phyloP scores from a whole-genome alignment of 2,888 invertebrate genomes.

The Eurytoma californica region DNA sequence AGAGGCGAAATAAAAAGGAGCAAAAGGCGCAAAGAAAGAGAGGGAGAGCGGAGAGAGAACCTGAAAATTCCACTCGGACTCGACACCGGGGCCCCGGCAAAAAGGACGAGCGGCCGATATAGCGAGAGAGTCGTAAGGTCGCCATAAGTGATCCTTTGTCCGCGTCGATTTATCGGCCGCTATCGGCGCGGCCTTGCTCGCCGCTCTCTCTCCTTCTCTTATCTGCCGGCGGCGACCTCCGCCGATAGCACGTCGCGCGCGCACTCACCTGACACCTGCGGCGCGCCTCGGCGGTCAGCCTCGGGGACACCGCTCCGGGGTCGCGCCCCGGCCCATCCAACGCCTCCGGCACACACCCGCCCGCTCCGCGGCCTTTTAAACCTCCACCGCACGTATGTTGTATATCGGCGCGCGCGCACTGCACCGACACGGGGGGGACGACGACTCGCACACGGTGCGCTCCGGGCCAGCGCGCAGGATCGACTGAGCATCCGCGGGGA shows the following conservation, averaged over 20 bases:
- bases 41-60: no score
- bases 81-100: no score
- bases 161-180: background rate
- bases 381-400: background rate
- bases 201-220: background rate
- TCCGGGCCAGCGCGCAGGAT: slow-evolving; percentile 46
- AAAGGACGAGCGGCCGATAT: no score
- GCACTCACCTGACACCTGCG: slow-evolving; percentile 51
- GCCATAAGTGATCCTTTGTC: no score
- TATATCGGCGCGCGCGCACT: no score
- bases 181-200: slow-evolving; percentile 2
- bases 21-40: background rate
- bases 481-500: slow-evolving; percentile 33
- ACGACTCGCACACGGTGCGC: slow-evolving; percentile 23
- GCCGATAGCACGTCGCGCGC: no score
- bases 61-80: background rate
- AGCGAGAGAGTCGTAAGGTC: no score
- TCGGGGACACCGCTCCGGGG: background rate
- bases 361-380: background rate
- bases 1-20: no score
- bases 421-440: background rate
- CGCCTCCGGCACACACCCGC: background rate
- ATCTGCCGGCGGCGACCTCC: no score
- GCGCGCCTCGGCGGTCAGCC: slow-evolving; percentile 35
- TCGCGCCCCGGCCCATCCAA: no score